Evolutionary conservation across 2,797 vertebrate species (phyloP).

Genomic region (Odontamblyopus rebecca): DNA sequence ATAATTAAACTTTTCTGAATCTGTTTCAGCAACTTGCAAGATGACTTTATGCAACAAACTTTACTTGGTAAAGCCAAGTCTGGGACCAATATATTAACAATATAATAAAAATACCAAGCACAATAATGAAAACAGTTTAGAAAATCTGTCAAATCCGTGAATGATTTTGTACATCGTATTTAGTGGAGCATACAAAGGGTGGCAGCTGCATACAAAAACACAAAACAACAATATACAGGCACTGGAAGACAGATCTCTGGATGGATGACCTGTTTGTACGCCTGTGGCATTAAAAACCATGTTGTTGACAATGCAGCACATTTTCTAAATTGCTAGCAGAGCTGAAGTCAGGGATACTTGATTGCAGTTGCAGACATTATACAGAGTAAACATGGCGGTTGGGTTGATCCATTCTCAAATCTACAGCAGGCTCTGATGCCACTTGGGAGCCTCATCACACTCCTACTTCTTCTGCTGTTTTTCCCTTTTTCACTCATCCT

Average conservation of each 20-base stretch:
- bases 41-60: constrained; percentile 4
- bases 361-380: constrained; percentile 44
- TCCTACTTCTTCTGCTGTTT: constrained; percentile 58
- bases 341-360: background rate
- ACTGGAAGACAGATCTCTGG: background rate
- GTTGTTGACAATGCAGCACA: background rate
- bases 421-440: constrained; percentile 54
- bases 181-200: background rate
- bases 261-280: background rate
- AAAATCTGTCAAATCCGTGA: too few relatives aligned
- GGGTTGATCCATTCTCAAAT: constrained; percentile 52
- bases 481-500: constrained; percentile 54
- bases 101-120: background rate
- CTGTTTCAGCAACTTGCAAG: background rate
- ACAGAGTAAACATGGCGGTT: constrained; percentile 36
- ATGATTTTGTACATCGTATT: too few relatives aligned
- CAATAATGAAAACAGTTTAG: too few relatives aligned
- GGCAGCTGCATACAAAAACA: background rate
- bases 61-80: background rate
- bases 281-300: background rate
- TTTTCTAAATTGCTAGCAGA: background rate
- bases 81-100: background rate
- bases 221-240: background rate
- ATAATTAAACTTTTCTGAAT: background rate
- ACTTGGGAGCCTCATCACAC: constrained; percentile 58